Conservation (phyloP, 2,888 invertebrate species). For the Drosophila emarginata region DNA sequence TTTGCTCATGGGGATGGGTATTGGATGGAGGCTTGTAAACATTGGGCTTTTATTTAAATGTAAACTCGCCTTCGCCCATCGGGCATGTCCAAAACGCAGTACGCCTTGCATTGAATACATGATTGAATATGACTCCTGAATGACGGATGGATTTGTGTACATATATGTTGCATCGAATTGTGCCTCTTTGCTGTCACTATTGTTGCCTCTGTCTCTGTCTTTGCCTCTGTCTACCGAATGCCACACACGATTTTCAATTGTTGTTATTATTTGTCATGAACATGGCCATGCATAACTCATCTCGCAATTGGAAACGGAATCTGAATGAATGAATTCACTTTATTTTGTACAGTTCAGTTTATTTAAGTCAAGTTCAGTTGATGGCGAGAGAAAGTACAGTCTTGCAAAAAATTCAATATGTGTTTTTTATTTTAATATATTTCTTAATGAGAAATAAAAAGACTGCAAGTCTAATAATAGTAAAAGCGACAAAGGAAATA, state of each 20-base stretch:
- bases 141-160: constrained; percentile 63
- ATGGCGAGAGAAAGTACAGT: not conserved
- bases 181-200: constrained; percentile 11
- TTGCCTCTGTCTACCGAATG: constrained; percentile 37
- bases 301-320: constrained; percentile 23
- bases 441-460: too few relatives aligned
- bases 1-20: constrained; percentile 19
- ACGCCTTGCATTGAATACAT: constrained; percentile 66
- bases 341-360: constrained; percentile 20
- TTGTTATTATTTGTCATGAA: constrained; percentile 55
- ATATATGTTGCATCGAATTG: constrained; percentile 30
- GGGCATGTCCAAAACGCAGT: constrained; percentile 34
- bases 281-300: constrained; percentile 68
- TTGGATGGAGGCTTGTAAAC: constrained; percentile 49
- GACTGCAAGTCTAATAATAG: too few relatives aligned
- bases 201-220: constrained; percentile 4
- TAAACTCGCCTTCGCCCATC: constrained; percentile 38
- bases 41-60: constrained; percentile 70
- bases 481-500: too few relatives aligned
- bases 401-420: constrained; percentile 8
- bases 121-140: constrained; percentile 71
- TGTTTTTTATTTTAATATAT: not conserved
- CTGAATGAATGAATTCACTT: constrained; percentile 42
- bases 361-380: not conserved
- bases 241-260: constrained; percentile 63